phyloP scores from a whole-genome alignment of 2,797 vertebrate species.

The Garrulus glandarius region DNA sequence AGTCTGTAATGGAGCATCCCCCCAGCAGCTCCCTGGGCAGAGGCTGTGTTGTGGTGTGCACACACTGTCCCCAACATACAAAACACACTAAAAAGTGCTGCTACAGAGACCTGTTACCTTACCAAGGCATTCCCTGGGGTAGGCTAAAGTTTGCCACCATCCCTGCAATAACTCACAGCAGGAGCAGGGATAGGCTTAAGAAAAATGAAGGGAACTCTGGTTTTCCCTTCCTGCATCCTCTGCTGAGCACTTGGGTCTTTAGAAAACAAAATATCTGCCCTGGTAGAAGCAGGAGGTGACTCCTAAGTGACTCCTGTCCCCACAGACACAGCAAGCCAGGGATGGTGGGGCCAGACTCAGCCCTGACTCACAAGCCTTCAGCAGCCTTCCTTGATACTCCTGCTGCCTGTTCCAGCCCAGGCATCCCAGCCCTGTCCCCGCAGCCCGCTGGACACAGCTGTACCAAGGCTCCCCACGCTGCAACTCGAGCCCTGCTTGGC shows the following conservation, averaged over 20 bases:
- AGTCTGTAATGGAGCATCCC: too few species aligned
- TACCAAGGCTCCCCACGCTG: accelerated
- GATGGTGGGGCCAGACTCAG: too few species aligned
- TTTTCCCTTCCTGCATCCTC: background rate
- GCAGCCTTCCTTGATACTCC: background rate
- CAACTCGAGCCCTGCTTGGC: background rate
- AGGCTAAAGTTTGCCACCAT: background rate
- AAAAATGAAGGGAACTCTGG: accelerated
- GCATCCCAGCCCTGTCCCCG: background rate
- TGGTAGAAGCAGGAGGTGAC: background rate
- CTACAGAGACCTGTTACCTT: background rate
- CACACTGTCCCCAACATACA: accelerated
- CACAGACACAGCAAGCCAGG: accelerated
- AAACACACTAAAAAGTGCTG: background rate
- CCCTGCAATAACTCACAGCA: background rate
- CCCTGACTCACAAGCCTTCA: background rate
- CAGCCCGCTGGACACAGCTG: accelerated
- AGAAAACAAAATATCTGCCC: background rate
- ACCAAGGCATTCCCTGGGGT: accelerated
- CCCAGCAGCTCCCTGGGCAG: background rate
- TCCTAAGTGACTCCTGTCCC: background rate
- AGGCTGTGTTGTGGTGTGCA: accelerated
- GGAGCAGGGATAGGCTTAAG: too few species aligned
- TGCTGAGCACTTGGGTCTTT: background rate
- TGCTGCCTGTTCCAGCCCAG: background rate